A percentile compares a stretch with the other conserved stretches of the same genome.
Conservation (phyloP, 2,888 invertebrate species). For the Pachliopta kotzebuea region DNA sequence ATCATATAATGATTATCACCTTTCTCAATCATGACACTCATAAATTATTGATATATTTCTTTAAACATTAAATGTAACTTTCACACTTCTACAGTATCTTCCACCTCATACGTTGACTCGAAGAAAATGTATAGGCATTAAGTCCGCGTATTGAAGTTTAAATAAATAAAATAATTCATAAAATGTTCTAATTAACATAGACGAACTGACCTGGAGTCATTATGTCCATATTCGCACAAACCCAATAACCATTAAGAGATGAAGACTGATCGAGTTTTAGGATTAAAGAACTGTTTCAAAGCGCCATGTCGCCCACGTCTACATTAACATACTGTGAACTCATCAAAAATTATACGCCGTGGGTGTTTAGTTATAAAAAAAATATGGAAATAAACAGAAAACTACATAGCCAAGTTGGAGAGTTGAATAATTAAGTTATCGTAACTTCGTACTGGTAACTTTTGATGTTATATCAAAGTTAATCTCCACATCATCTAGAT, state of each 20-base stretch:
- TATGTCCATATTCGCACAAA: slow-evolving; percentile 26
- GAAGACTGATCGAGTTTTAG: slow-evolving; percentile 24
- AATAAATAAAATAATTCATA: no score
- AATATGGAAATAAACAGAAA: not conserved
- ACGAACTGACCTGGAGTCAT: not conserved
- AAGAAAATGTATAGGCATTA: no score
- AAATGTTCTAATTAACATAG: not conserved
- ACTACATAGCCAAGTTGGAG: no score
- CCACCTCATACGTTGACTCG: no score
- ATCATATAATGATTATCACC: no score
- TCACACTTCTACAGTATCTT: no score
- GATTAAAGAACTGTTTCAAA: slow-evolving; percentile 7
- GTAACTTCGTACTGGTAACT: no score
- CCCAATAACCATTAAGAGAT: slow-evolving; percentile 14
- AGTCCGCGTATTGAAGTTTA: no score
- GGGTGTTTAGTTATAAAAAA: not conserved
- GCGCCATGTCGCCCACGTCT: slow-evolving; percentile 7
- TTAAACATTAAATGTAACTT: no score
- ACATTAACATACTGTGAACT: not conserved
- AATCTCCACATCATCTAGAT: no score
- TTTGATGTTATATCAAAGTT: no score
- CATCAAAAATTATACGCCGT: not conserved
- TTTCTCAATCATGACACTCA: not conserved
- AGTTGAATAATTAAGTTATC: no score
- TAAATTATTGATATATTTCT: slow-evolving; percentile 10